Evolutionary conservation across 2,797 vertebrate genomes (phyloP).

Genomic region (Gephyroberyx darwinii): DNA sequence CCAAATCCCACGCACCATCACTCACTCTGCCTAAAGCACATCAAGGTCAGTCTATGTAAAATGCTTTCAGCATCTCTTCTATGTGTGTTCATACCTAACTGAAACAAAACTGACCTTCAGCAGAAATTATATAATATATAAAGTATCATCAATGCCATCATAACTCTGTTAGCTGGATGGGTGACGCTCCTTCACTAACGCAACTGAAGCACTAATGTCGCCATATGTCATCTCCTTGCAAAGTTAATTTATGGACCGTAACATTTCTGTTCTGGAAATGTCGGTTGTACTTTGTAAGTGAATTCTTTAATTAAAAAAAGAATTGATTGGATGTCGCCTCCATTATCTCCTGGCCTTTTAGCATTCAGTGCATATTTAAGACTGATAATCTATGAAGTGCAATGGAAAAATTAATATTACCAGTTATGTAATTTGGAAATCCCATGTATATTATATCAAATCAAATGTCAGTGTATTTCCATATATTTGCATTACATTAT

Average conservation of each 20-base stretch:
- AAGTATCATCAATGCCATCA: conserved; percentile 31
- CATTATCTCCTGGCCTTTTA: conserved; percentile 53
- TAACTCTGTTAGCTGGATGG: conserved; percentile 11
- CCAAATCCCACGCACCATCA: conserved; percentile 65
- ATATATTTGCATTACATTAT: not conserved
- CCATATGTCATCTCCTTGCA: conserved; percentile 39
- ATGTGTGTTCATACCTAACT: conserved; percentile 23
- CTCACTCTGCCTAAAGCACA: conserved; percentile 61
- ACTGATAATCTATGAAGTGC: too few species aligned
- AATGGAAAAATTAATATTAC: not conserved
- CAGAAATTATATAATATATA: conserved; percentile 31
- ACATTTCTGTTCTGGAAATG: conserved; percentile 58
- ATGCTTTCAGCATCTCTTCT: conserved; percentile 53
- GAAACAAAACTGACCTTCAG: conserved; percentile 47
- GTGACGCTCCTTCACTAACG: conserved; percentile 21
- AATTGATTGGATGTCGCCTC: conserved; percentile 61
- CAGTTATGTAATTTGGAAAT: not conserved
- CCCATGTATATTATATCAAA: not conserved
- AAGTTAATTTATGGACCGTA: conserved; percentile 52
- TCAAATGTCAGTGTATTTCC: not conserved
- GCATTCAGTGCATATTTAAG: conserved; percentile 32
- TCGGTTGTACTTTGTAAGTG: conserved; percentile 62
- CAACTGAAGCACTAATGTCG: conserved; percentile 38
- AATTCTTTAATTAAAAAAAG: conserved; percentile 68
- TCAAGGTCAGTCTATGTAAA: conserved; percentile 68